Conservation (phyloP, 2,113 vertebrate species). For the Neotoma lepida region DNA sequence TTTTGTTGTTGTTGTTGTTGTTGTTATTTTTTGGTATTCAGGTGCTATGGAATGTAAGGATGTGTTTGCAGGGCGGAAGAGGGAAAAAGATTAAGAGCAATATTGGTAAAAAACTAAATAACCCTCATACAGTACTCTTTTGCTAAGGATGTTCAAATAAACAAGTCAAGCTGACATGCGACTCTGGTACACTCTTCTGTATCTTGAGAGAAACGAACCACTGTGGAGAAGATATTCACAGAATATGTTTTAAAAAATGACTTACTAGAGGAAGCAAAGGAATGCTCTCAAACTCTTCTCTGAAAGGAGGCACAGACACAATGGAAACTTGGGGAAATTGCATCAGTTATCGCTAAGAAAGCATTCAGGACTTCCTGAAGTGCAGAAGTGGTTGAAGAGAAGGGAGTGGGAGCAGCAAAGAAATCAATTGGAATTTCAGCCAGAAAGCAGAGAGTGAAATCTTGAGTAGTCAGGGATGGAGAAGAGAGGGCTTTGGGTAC, state of each 20-base stretch:
- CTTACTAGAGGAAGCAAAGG: neutral
- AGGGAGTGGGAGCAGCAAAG: neutral
- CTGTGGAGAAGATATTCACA: neutral
- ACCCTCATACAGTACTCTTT: neutral
- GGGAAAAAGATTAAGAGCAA: neutral
- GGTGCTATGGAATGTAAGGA: neutral
- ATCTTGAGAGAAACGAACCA: neutral
- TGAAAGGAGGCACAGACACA: neutral
- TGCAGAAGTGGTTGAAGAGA: neutral
- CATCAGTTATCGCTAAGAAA: neutral
- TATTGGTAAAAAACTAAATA: slow-evolving; percentile 26
- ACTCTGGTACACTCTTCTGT: neutral
- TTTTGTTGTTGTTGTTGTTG: neutral
- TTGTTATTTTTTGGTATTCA: neutral
- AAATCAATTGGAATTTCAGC: neutral
- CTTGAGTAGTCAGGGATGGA: neutral
- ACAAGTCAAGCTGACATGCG: neutral
- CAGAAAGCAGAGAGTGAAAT: neutral
- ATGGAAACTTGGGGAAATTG: neutral
- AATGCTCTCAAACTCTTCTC: slow-evolving; percentile 23
- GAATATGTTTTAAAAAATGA: slow-evolving; percentile 21
- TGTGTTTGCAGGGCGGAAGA: neutral
- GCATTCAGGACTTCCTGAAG: neutral
- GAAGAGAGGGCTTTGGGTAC: neutral
- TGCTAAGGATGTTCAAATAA: neutral